These are phyloP conservation scores for Morelia viridis DNA, from an alignment of 2,797 vertebrate species.

Conservation along the genomic window DNA sequence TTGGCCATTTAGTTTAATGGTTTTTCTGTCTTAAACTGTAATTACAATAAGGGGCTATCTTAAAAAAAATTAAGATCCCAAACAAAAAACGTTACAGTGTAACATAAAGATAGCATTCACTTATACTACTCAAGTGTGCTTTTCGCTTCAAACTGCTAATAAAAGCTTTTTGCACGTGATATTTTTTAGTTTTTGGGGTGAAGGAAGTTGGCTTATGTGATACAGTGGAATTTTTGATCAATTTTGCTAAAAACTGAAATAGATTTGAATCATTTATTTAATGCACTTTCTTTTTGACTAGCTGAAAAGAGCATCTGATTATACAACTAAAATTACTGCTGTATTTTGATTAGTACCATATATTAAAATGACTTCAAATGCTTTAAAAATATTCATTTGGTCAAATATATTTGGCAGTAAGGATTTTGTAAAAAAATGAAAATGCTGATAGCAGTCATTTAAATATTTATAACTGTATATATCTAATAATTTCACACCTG, in stretches of 20 bases:
- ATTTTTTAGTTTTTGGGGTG: background rate
- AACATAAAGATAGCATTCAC: background rate
- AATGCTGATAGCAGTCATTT: background rate
- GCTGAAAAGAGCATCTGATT: background rate
- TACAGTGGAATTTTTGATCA: background rate
- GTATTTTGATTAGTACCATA: background rate
- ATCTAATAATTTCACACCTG: background rate
- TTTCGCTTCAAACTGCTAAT: background rate
- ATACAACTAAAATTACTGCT: background rate
- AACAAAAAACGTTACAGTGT: background rate
- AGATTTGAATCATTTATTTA: background rate
- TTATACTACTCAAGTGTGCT: background rate
- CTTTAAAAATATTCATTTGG: too few relatives aligned
- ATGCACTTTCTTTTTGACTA: background rate
- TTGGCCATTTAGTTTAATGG: background rate
- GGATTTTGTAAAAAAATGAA: background rate
- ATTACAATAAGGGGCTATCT: background rate
- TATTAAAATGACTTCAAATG: too few relatives aligned
- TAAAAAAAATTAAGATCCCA: background rate
- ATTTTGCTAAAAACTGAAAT: background rate
- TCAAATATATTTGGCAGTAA: too few relatives aligned
- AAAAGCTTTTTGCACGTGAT: background rate
- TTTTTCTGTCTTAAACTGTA: background rate
- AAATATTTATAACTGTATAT: background rate
- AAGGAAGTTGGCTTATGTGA: background rate